phyloP scores from a whole-genome alignment of 2,113 vertebrate species.

The Amphiprion ocellaris region DNA sequence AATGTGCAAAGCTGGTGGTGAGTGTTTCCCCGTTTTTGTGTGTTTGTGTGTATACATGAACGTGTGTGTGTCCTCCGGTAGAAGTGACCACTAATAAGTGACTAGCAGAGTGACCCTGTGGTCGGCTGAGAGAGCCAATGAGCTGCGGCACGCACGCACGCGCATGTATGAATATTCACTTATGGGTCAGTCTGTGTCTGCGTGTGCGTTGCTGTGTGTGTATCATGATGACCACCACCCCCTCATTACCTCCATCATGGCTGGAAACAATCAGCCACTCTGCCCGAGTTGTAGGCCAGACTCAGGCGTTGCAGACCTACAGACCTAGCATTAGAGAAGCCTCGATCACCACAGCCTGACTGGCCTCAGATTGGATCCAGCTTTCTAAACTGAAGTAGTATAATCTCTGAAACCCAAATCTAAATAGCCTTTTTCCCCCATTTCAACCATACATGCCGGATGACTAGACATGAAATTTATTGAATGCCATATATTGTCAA shows the following conservation, averaged over 20 bases:
- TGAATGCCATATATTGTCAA: constrained; percentile 42
- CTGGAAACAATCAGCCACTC: constrained; percentile 79
- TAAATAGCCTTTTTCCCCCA: constrained; percentile 52
- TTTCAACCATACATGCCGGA: constrained; percentile 33
- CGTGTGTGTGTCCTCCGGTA: constrained; percentile 37
- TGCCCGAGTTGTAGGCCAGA: constrained; percentile 69
- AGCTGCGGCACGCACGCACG: constrained; percentile 45
- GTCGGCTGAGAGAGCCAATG: constrained; percentile 58
- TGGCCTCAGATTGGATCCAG: constrained; percentile 77
- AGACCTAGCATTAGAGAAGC: constrained; percentile 78
- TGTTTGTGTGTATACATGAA: neutral
- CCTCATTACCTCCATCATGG: constrained; percentile 77
- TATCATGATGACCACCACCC: constrained; percentile 75
- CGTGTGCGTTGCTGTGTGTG: constrained; percentile 44
- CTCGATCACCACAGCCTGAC: constrained; percentile 74
- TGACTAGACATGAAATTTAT: constrained; percentile 37
- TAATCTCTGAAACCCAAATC: constrained; percentile 73
- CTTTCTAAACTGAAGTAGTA: constrained; percentile 65
- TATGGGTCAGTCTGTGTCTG: constrained; percentile 49
- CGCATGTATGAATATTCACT: constrained; percentile 52
- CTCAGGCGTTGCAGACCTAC: constrained; percentile 66
- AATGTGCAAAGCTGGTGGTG: constrained; percentile 11
- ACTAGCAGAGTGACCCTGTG: constrained; percentile 72
- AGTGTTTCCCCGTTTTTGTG: constrained; percentile 18
- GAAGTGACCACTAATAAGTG: constrained; percentile 73